Base-by-base conservation (phyloP, 2,113 vertebrate species). In the Odocoileus virginianus region DNA sequence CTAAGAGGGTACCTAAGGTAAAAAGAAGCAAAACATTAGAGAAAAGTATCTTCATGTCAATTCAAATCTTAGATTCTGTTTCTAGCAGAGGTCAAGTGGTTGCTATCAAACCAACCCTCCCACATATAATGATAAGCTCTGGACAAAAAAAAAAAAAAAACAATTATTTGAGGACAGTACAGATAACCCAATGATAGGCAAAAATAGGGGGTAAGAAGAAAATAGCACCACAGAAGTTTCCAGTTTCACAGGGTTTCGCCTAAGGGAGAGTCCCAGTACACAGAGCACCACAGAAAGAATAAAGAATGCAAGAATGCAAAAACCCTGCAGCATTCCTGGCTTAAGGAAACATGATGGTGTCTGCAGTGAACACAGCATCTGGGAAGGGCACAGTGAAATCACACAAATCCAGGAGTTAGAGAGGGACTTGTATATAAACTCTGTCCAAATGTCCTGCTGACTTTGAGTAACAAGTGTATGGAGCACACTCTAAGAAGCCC, bases 1-100 rank as follows among this genome's bases (percentile, higher is more conserved):
- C 99, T 99, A 98, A 99, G 98, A 97, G 99, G 99, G 98, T 99
- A 99, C 98, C 99, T 99, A 98, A 94, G 97, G 76, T 91, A 97
- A 33, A 98, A 98, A 95, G 82, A 89, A 98, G 94, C 94, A 98
- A 98, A 97, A 98, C 27, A 90, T 88, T 96, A 98, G 86, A 98
- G 95, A 61, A 92, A 64, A 17, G 45, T 81, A 97, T 93, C 30
- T 74, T 96, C 50, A 91, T 91, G 95, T 95, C 97, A 84, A 91
- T 97, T 95, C 96, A 89, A 89, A 90, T 28, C 13, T 98, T 96
- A 96, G 10, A 91, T 60, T 88, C 67, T 82, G 14, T 43, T 90
- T 94, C 76, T 36, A 91, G n/a, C 78, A 91, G 91, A 94, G n/a
- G 54, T 87, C 55, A 95, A 91, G 40, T 28, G 92, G 14, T 30